Conservation (phyloP, 2,888 invertebrate genomes). For the Baccha elongata region DNA sequence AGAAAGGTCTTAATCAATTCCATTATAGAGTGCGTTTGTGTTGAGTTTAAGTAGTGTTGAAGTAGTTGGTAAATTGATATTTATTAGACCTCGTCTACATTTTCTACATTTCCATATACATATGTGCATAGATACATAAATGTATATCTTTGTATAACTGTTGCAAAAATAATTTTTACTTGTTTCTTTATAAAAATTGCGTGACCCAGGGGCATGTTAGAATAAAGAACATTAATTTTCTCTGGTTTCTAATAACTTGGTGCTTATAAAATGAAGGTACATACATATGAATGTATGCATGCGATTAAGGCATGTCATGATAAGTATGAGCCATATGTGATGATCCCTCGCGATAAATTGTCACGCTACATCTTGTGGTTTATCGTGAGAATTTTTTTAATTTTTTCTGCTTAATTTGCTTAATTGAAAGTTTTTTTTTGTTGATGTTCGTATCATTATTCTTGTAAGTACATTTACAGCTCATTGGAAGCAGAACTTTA, state of each 20-base stretch:
- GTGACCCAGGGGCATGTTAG: constrained; percentile 38
- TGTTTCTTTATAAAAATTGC: constrained; percentile 28
- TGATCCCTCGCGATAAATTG: constrained; percentile 16
- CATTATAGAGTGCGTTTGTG: no score
- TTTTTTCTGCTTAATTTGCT: constrained; percentile 30
- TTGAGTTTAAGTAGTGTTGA: neutral
- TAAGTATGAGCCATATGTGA: constrained; percentile 4
- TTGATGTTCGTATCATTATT: neutral
- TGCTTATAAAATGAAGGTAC: no score
- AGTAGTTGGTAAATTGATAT: constrained; percentile 31
- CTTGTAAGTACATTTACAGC: neutral
- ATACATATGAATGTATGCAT: no score
- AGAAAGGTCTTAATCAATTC: constrained; percentile 14
- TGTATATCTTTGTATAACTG: neutral
- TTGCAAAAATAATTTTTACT: constrained; percentile 8
- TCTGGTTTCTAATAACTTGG: neutral
- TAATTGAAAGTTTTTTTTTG: constrained; percentile 29
- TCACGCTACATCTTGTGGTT: constrained; percentile 6
- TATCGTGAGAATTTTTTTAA: constrained; percentile 29
- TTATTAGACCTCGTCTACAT: constrained; percentile 22
- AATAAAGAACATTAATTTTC: constrained; percentile 1
- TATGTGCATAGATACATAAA: neutral
- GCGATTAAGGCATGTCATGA: no score
- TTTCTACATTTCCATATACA: no score
- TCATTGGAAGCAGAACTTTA: constrained; percentile 9